Conservation (phyloP, 2,113 vertebrate genomes). For the Apus apus region DNA sequence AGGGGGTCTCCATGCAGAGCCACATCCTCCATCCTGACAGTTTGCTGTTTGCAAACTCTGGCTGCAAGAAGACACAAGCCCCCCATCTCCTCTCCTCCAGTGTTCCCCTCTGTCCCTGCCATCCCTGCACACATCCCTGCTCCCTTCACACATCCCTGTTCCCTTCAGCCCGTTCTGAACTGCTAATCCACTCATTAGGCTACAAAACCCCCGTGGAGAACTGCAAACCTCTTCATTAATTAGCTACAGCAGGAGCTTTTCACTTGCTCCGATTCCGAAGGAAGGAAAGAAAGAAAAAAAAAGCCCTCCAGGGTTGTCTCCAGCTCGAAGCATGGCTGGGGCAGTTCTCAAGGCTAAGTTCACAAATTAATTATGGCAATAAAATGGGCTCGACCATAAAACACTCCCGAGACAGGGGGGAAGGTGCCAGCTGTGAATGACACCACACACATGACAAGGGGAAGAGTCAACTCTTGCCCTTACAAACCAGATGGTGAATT, state of each 20-base stretch:
- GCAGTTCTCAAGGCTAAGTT: constrained; percentile 33
- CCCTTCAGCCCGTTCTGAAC: neutral
- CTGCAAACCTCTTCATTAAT: neutral
- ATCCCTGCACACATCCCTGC: neutral
- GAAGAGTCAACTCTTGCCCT: constrained; percentile 1
- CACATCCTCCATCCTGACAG: neutral
- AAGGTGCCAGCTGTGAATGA: constrained; percentile 29
- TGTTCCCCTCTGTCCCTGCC: neutral
- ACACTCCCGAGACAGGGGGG: neutral
- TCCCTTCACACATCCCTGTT: neutral
- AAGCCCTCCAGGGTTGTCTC: neutral
- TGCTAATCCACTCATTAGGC: neutral
- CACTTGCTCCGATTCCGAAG: neutral
- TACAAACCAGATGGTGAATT: neutral
- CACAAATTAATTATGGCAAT: constrained; percentile 63
- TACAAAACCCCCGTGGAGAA: neutral
- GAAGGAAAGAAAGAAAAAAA: neutral
- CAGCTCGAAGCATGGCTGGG: neutral
- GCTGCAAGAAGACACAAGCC: neutral
- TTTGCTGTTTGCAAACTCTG: neutral
- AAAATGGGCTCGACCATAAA: constrained; percentile 23
- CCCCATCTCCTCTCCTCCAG: neutral
- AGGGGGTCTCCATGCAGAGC: neutral
- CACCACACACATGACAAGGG: neutral
- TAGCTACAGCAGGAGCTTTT: neutral